Base-by-base conservation (phyloP, 2,888 invertebrate species). In the Troglohyphantes excavatus region DNA sequence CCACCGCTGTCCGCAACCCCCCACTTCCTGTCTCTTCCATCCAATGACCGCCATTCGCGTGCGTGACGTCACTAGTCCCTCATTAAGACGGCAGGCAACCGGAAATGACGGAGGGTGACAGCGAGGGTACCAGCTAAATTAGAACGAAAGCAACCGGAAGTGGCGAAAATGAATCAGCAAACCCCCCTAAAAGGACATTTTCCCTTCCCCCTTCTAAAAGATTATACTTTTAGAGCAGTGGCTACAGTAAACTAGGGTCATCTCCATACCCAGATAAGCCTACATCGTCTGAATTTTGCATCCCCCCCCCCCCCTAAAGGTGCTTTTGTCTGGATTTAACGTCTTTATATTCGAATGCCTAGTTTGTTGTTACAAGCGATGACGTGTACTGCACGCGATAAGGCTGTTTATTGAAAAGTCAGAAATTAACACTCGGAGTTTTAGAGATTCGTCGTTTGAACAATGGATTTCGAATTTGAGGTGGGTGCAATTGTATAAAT, bases 141-240 rank as follows among this genome's bases (percentile, higher is more conserved):
- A 88, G 87, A 88, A 88, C 73, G 87, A 88, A 88, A 72, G 81
- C 81, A 81, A 81, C 87, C 81, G 88, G 88, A 89, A 89, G 88
- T 89, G 82, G 76, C 88, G 75, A 76, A 89, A 89, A 89, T 89
- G 88, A 89, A 89, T 89, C 88, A 89, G 88, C 76, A 82, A 68
- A 70, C 68, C 33, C 29, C 70, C 81, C 73, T 81, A 79, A 79
- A 65, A 81, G 81, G 87, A 88, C 87, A 88, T 87, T 87, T 87
- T 65, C 29, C 53, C 13, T 65, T 46, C 19, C 46, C 61, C 73
- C 72, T 43, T 67, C 75, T 21, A 63, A 68, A 78, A 72, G 72
- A 65, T 33, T 78, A 43, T 46, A 23, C 53, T 53, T 53, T 53
- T 53, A 17, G 53, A 53, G 53, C 53, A 63, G 67, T 1, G 65